Conservation (phyloP, 2,888 invertebrate species). For the Orthosia incerta region DNA sequence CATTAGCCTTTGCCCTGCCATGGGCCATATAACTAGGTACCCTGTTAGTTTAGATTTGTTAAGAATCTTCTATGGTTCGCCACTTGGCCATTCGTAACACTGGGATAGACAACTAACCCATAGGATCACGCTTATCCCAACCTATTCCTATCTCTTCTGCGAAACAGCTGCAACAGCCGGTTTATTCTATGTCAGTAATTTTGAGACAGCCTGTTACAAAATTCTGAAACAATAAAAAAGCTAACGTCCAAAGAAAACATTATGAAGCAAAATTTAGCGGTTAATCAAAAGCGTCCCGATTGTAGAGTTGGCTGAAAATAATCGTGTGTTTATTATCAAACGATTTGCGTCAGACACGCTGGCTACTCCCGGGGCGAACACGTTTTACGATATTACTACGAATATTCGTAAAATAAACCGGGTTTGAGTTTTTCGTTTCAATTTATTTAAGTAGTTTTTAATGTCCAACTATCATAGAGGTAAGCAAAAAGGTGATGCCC, state of each 20-base stretch:
- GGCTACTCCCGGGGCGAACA: conserved; percentile 58
- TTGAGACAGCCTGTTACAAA: neutral
- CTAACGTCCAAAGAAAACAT: conserved; percentile 15
- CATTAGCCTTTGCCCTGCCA: too few relatives aligned
- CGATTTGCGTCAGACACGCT: conserved; percentile 72
- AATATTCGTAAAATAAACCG: neutral
- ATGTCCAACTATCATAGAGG: too few relatives aligned
- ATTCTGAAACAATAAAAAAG: neutral
- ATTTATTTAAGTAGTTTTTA: neutral
- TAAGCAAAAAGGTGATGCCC: too few relatives aligned
- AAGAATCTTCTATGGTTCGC: too few relatives aligned
- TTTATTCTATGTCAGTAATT: neutral
- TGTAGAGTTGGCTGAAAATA: conserved; percentile 65
- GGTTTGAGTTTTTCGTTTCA: neutral
- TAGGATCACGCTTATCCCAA: too few relatives aligned
- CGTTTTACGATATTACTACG: conserved; percentile 18
- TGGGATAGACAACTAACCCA: too few relatives aligned
- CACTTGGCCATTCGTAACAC: neutral
- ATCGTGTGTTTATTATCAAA: conserved; percentile 70
- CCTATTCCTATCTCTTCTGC: neutral
- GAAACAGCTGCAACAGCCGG: neutral
- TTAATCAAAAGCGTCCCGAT: conserved; percentile 55
- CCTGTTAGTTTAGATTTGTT: too few relatives aligned
- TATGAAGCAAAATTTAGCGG: conserved; percentile 29
- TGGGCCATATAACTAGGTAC: too few relatives aligned